Evolutionary conservation across 1,140 invertebrate species (phyloP), one percentile per base, ranked within the genome.

Genomic region (Pseudomyrmex dendroicus): DNA sequence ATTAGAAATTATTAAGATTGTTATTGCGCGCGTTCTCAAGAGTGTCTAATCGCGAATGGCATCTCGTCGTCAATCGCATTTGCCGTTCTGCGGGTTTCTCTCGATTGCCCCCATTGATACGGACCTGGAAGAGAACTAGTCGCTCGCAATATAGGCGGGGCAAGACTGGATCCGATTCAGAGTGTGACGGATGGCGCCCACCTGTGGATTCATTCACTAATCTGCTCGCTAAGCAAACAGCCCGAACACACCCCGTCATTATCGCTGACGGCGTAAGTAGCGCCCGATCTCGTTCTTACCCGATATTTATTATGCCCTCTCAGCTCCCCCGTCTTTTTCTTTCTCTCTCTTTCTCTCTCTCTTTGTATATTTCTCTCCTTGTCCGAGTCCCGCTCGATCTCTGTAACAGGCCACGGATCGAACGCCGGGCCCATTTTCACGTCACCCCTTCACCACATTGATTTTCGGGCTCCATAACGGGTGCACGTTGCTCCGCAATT

Each of bases 121-220:
- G 85, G 54, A 61, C 62, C 85, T 84, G 67, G 57, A 86, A 82
- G 84, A 88, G 82, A 86, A 61, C 68, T 85, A 85, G 86, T 67
- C 83, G 70, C 72, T 62, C 77, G 82, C 76, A 59, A 80, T 72
- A 86, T 88, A 89, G 89, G 89, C 86, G 89, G 89, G 62, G 61
- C 73, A 73, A 77, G 57, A 82, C 84, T 86, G 85, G 84, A 88
- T 88, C 88, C 83, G 88, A 89, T 89, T 86, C 88, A 86, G 87
- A 87, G 88, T 90, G 92, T 94, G 93, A 94, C 93, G 93, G 93
- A 94, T 94, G 92, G 93, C 92, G 93, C 93, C 93, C 93, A 94
- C 93, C 93, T 94, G 93, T 94, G 92, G 93, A 94, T 94, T 94
- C 93, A 94, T 94, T 94, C 93, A 94, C 93, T 94, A 94, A 94